Base-by-base conservation (phyloP, 1,140 invertebrate species). In the Aphaenogaster rudis region DNA sequence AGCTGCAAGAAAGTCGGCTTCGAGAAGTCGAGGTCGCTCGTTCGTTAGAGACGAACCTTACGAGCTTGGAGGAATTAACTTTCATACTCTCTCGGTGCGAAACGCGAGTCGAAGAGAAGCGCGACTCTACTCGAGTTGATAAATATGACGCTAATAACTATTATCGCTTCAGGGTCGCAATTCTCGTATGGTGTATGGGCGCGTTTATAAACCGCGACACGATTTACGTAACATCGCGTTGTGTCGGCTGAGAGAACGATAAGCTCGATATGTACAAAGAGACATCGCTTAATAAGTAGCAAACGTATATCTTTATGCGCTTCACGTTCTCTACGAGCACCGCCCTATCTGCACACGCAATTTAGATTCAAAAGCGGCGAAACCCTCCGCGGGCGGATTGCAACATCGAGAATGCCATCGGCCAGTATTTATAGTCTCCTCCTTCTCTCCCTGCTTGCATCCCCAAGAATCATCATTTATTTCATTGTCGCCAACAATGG, bases 141-240 rank as follows among this genome's bases (percentile, higher is more conserved):
- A 90, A 87, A 88, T 88, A 86, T 84, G 74, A 88, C 84, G 50
- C 72, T 90, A 90, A 90, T 88, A 50, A 39, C 84, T 59, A 87
- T 86, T 81, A 86, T 80, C 64, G n/a, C 59, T 84, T 74, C 28
- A 64, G 54, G 52, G 33, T 36, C 17, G 50, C 39, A 45, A 81
- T 67, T 63, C 84, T 45, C 48, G 33, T n/a, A 13, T 54, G 17
- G 28, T 50, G 42, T n/a, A 54, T 21, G 13, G 52, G 6, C 17
- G 21, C 21, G 33, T 52, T n/a, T 11, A 5, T 28, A 15, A 45
- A 66, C 3, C 39, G 48, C 50, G 36, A 67, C 63, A 59, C 50
- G 76, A 54, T 86, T 39, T 52, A 59, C 72, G 15, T 42, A 76
- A 85, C 45, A 36, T 63, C 17, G 15, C 57, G 28, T 17, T 13